These are phyloP conservation scores for Melanostoma scalare DNA, from an alignment of 2,888 invertebrate genomes.

Conservation along the genomic window DNA sequence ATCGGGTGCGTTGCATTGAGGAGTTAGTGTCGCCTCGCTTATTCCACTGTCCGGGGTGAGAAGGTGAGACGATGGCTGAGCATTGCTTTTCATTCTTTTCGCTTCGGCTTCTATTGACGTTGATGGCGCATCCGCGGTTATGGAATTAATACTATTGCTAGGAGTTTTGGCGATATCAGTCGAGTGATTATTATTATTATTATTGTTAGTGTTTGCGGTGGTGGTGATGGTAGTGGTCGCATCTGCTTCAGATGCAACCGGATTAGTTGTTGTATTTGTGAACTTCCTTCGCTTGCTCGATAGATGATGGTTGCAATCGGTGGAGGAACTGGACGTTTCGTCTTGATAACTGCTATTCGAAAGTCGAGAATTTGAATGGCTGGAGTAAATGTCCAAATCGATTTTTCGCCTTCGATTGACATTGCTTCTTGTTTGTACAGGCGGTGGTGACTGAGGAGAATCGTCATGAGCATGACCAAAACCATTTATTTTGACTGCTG, in stretches of 20 bases:
- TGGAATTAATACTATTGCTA: constrained; percentile 65
- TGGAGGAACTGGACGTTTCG: constrained; percentile 73
- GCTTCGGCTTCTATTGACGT: constrained; percentile 56
- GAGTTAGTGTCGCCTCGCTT: constrained; percentile 75
- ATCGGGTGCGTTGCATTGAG: constrained; percentile 63
- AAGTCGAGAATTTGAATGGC: constrained; percentile 77
- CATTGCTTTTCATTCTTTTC: constrained; percentile 55
- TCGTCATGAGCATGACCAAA: constrained; percentile 61
- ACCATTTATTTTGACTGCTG: constrained; percentile 60
- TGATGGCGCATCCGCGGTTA: constrained; percentile 48
- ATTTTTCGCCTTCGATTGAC: constrained; percentile 71
- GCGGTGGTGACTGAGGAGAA: constrained; percentile 63
- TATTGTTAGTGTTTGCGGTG: constrained; percentile 50
- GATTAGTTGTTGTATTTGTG: constrained; percentile 62
- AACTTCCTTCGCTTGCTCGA: constrained; percentile 61
- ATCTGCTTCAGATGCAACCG: constrained; percentile 63
- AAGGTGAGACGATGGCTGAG: constrained; percentile 49
- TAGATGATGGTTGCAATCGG: constrained; percentile 65
- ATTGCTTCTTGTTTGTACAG: constrained; percentile 60
- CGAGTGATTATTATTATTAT: constrained; percentile 70
- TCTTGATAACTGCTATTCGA: constrained; percentile 76
- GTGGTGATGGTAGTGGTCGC: constrained; percentile 40
- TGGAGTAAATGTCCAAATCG: constrained; percentile 76
- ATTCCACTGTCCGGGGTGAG: constrained; percentile 78
- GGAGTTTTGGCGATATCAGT: constrained; percentile 59